Evolutionary conservation across 2,797 vertebrate species (phyloP).

Genomic region (Xenentodon cancila): DNA sequence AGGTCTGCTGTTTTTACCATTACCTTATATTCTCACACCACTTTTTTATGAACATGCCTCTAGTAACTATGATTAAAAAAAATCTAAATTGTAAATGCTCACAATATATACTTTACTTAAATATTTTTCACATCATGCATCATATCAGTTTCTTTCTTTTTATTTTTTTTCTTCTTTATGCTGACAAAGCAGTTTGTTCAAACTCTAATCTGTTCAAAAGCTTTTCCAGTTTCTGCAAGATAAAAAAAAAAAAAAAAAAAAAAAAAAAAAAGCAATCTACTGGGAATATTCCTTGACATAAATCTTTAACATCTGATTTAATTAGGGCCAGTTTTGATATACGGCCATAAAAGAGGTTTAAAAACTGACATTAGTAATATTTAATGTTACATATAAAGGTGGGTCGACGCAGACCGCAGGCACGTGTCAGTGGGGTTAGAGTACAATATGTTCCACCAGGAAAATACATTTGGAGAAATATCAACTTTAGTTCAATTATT

Average conservation of each 20-base stretch:
- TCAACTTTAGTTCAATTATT: slow-evolving; percentile 65
- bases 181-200: slow-evolving; percentile 53
- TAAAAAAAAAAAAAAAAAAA: slow-evolving; percentile 15
- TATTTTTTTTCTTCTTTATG: slow-evolving; percentile 19
- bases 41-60: slow-evolving; percentile 25
- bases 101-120: slow-evolving; percentile 21
- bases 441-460: slow-evolving; percentile 30
- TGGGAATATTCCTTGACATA: slow-evolving; percentile 55
- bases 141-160: not conserved
- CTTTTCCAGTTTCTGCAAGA: slow-evolving; percentile 36
- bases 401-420: slow-evolving; percentile 19
- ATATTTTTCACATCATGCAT: slow-evolving; percentile 10
- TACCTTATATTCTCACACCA: slow-evolving; percentile 47
- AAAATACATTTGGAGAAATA: slow-evolving; percentile 62
- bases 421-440: slow-evolving; percentile 51
- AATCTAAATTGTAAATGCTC: slow-evolving; percentile 54
- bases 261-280: slow-evolving; percentile 21
- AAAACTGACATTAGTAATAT: slow-evolving; percentile 64
- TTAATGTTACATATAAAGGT: slow-evolving; percentile 53
- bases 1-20: slow-evolving; percentile 63
- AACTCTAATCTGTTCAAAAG: slow-evolving; percentile 42
- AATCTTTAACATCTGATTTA: slow-evolving; percentile 62
- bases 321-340: slow-evolving; percentile 59
- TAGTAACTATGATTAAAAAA: slow-evolving; percentile 18
- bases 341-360: slow-evolving; percentile 55